phyloP scores from a whole-genome alignment of 2,113 vertebrate genomes.

The Forbesichthys papilliferus region DNA sequence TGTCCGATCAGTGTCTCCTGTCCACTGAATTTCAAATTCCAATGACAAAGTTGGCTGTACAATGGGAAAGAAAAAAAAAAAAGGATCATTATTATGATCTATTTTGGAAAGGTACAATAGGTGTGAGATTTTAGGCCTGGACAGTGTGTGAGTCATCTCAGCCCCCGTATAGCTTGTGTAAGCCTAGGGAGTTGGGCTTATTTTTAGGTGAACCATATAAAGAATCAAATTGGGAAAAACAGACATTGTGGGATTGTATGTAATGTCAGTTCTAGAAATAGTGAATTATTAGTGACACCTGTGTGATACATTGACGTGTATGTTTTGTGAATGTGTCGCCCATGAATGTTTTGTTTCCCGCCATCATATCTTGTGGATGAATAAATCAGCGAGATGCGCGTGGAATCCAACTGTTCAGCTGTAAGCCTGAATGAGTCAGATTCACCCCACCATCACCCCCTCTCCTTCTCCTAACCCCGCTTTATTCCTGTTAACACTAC shows the following conservation, averaged over 20 bases:
- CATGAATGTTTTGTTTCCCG: slow-evolving; percentile 11
- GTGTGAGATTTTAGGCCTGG: slow-evolving; percentile 6
- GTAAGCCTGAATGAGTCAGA: slow-evolving; percentile 48
- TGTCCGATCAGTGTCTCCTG: no score
- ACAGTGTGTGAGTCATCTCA: slow-evolving; percentile 57
- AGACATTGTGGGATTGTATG: slow-evolving; percentile 6
- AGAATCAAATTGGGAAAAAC: not conserved
- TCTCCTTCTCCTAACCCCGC: slow-evolving; percentile 45
- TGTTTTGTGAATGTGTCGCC: not conserved
- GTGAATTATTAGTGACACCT: no score
- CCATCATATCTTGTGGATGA: slow-evolving; percentile 40
- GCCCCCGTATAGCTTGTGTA: slow-evolving; percentile 57
- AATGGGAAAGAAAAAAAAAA: not conserved
- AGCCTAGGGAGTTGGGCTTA: slow-evolving; percentile 37
- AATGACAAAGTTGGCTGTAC: not conserved
- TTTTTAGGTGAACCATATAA: slow-evolving; percentile 59
- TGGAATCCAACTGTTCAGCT: slow-evolving; percentile 48
- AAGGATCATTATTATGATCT: not conserved
- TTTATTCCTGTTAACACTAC: slow-evolving; percentile 8
- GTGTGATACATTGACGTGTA: not conserved
- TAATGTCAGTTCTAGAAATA: slow-evolving; percentile 8
- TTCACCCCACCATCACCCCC: slow-evolving; percentile 23
- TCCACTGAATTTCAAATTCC: not conserved
- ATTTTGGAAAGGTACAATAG: not conserved
- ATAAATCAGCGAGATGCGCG: slow-evolving; percentile 55